Conservation (phyloP, 2,113 vertebrate species). For the Egretta garzetta region DNA sequence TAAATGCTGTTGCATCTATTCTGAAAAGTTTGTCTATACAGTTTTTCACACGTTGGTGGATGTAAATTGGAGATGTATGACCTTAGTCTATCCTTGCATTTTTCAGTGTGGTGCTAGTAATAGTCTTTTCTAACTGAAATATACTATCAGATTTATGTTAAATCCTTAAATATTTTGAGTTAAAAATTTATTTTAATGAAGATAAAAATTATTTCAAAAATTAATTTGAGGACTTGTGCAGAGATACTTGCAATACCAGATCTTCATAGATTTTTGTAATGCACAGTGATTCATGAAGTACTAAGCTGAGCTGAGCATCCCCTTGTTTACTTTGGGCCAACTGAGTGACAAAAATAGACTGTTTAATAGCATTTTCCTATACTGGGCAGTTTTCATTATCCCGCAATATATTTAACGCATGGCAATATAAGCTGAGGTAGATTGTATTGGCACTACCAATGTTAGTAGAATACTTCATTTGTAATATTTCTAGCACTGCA, state of each 20-base stretch:
- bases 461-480: neutral
- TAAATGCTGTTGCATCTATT: neutral
- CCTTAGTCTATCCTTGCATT: neutral
- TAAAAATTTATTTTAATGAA: neutral
- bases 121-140: neutral
- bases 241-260: neutral
- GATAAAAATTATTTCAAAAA: neutral
- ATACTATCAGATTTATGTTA: neutral
- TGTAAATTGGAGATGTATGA: neutral
- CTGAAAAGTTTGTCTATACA: neutral
- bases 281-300: neutral
- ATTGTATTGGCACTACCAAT: neutral
- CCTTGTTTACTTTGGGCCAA: neutral
- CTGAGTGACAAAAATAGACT: neutral
- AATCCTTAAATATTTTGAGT: neutral
- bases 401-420: neutral
- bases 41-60: neutral
- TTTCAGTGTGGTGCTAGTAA: neutral
- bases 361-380: neutral
- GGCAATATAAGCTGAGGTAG: neutral
- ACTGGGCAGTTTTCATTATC: neutral
- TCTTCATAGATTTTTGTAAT: neutral
- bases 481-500: neutral
- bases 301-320: neutral
- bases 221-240: neutral